Evolutionary conservation across 2,888 invertebrate species (phyloP), one percentile per base, ranked within the genome.

Genomic region (Ectobius pallidus): DNA sequence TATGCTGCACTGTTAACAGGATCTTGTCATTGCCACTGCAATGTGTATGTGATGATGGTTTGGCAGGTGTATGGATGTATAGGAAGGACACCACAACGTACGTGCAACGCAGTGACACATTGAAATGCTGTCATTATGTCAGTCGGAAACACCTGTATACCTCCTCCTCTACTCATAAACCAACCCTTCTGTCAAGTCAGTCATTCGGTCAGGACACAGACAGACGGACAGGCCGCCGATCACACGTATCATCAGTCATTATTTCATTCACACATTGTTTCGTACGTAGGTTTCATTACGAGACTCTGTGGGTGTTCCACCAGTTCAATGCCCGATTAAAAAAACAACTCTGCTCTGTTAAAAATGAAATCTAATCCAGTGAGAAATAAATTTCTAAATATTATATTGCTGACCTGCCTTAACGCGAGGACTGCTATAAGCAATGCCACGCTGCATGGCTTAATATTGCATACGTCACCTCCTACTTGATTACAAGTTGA

Each of bases 41-140:
- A n/a, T n/a, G n/a, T n/a, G n/a, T n/a, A n/a, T n/a, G n/a, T 30
- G 30, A 27, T 65, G 65, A 65, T 65, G 46, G 30, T 65, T 65
- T 65, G 65, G 65, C 65, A 65, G 65, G 44, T 65, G 65, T 63
- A 63, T 63, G 46, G 58, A 30, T 58, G 58, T n/a, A 58, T 27
- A 30, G 58, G 58, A 52, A 52, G 52, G 55, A 34, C 55, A 34
- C 49, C 55, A 34, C 49, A 34, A 18, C 34, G 39, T 55, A 55
- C 55, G 22, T 20, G 58, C 55, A 34, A 22, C 20, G 34, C 25
- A 18, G 67, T 68, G 70, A 70, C 70, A 70, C 58, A 70, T 70
- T 70, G 70, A 70, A 70, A 58, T 58, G 58, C 70, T 70, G 70
- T 70, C 70, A 70, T 70, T 70, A 70, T 70, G 70, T 70, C 70